Evolutionary conservation across 1,140 invertebrate genomes (phyloP), one percentile per base, ranked within the genome.

Genomic region (Tribolium castaneum): DNA sequence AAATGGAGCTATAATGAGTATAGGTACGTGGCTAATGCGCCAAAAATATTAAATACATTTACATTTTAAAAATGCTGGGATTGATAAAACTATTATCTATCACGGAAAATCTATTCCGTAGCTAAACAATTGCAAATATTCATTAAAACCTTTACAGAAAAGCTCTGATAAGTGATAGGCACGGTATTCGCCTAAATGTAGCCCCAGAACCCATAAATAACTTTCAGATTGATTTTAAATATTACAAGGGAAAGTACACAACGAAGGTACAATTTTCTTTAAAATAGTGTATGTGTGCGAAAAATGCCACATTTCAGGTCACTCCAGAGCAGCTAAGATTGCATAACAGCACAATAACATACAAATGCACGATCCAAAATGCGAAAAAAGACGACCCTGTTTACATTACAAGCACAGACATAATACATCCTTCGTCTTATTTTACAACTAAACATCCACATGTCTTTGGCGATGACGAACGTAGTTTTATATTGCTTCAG

Each of bases 291-390:
- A 6, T 30, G 1, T 3, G 5, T 1, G 25, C 25, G 25, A 9
- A 12, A 6, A 34, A 35, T 19, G 16, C 16, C 16, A 2, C 16
- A 19, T 73, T 73, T 73, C 39, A 77, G 76, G 22, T 77, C n/a
- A 54, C 76, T 19, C 50, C 66, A 19, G 51, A 54, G 5, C 34
- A 56, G 30, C 14, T 74, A 4, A 14, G 13, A 10, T 9, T 59
- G 13, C 70, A 66, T 51, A 59, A 70, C 45, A 74, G 66, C 50
- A 51, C 25, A 25, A 7, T 78, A 4, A 56, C 39, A 12, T 78
- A 74, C 30, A 51, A 30, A 49, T 78, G 77, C 35, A 78, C n/a
- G 19, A 52, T 74, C 2, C 62, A 2, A 51, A 78, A 78, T 35
- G 66, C 9, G 16, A 19, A 19, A 7, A 49, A 39, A 25, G 35